Base-by-base conservation (phyloP, 1,140 invertebrate species). In the Drosophila auraria region DNA sequence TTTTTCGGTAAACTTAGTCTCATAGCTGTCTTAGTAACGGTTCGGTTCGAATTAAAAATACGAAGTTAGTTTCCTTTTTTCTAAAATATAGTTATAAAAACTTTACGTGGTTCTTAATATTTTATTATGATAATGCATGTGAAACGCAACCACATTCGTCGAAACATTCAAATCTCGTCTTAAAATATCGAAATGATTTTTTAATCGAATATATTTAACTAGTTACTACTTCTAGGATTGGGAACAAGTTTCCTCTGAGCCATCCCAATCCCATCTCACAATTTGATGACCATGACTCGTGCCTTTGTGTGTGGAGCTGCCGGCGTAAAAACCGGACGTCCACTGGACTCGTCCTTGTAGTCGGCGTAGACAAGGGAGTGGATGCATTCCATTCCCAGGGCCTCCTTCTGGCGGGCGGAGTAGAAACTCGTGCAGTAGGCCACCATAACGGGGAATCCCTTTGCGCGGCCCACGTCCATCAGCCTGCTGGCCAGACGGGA, bases 351-450 rank as follows among this genome's bases (percentile, higher is more conserved):
- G 14, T 57, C 54, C 15, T 57, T 57, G 14, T 57, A 57, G 36
- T 57, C 54, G 5, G 54, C 54, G 5, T 57, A 57, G 1, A 1
- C 14, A 14, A 57, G 20, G 8, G 54, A 25, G 54, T 57, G 54
- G 36, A 57, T n/a, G 14, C 54, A 57, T 36, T 57, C 36, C 54
- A 57, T 57, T 25, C 54, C 54, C 20, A 57, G 14, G 14, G 54
- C 2, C 11, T 57, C 54, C 20, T 57, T 57, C 5, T 57, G 54
- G 20, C 54, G 54, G 36, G 54, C 54, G 8, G 54, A 57, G 9
- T 57, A 57, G 36, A 57, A 57, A 20, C 54, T 57, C 5, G 54
- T 57, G 20, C 54, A 57, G 54, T 57, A 57, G 8, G 54, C 54
- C 20, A 57, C 54, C 54, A 57, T 57, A 6, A 23, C 14, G 0